phyloP scores from a whole-genome alignment of 2,888 invertebrate species.

The Nematopogon swammerdamellus region DNA sequence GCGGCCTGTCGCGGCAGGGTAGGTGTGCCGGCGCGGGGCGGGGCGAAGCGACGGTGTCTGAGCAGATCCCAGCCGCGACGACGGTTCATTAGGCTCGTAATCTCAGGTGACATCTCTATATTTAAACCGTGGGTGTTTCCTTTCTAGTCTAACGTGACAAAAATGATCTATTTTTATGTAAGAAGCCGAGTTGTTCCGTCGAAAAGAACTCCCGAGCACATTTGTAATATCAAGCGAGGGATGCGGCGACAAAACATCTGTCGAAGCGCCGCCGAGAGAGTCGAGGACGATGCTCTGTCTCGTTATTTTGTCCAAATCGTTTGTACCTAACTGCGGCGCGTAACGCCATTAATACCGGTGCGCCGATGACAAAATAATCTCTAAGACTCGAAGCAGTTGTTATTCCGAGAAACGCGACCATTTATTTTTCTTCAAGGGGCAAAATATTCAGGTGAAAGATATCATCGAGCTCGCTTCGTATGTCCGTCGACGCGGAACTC shows the following conservation, averaged over 20 bases:
- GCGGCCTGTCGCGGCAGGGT: too few species aligned
- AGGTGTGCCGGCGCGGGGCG: too few species aligned
- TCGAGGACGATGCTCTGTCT: conserved; percentile 1
- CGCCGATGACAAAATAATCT: conserved; percentile 55
- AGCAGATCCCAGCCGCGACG: too few species aligned
- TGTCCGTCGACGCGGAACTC: conserved; percentile 45
- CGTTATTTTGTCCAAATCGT: conserved; percentile 32
- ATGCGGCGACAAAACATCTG: conserved; percentile 43
- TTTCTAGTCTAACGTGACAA: conserved; percentile 21
- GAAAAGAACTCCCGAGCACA: conserved; percentile 22
- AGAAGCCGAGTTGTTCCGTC: conserved; percentile 18
- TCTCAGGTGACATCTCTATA: conserved; percentile 47
- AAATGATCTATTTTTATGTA: conserved; percentile 27
- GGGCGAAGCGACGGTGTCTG: too few species aligned
- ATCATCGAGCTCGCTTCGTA: conserved; percentile 42
- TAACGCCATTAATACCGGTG: too few species aligned
- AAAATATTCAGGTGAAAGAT: conserved; percentile 55
- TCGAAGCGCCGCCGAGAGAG: conserved; percentile 13
- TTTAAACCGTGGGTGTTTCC: conserved; percentile 30
- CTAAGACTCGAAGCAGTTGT: conserved; percentile 49
- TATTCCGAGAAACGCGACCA: conserved; percentile 48
- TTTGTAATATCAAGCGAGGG: conserved; percentile 20
- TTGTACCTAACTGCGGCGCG: conserved; percentile 27
- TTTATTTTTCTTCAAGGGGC: conserved; percentile 53
- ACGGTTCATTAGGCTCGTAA: conserved; percentile 52